Evolutionary conservation across 2,113 vertebrate genomes (phyloP).

Genomic region (Pollachius pollachius): DNA sequence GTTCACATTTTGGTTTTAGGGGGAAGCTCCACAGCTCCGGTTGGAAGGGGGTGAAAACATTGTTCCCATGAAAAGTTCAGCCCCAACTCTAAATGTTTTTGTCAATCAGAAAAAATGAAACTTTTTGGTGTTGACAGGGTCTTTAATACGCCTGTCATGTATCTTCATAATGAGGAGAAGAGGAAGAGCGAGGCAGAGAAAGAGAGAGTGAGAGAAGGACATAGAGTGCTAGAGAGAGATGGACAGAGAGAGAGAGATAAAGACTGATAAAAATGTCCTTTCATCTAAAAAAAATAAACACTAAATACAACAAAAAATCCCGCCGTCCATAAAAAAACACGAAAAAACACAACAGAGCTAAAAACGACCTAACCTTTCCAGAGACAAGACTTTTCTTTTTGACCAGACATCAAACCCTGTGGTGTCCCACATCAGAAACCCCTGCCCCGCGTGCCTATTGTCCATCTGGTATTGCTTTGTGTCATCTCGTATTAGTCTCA

Average conservation of each 20-base stretch:
- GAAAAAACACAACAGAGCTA: background rate
- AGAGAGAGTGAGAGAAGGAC: conserved; percentile 12
- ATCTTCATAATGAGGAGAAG: conserved; percentile 43
- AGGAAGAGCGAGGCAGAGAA: conserved; percentile 41
- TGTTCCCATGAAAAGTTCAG: no score
- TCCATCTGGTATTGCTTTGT: conserved; percentile 68
- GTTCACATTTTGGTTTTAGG: no score
- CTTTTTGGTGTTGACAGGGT: no score
- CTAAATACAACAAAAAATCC: background rate
- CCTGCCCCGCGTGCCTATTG: conserved; percentile 50
- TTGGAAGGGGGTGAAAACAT: no score
- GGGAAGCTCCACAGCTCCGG: no score
- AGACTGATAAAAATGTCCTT: background rate
- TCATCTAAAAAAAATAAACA: background rate
- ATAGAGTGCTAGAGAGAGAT: background rate
- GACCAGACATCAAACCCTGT: conserved; percentile 20
- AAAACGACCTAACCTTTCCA: background rate
- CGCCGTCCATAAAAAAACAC: background rate
- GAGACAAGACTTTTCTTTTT: background rate
- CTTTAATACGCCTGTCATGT: no score
- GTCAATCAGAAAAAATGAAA: no score
- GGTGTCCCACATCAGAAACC: conserved; percentile 55
- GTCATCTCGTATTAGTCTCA: conserved; percentile 64
- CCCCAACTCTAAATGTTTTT: no score
- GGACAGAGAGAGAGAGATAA: conserved; percentile 9